phyloP scores from a whole-genome alignment of 2,888 invertebrate genomes.

The Harmothoe impar region DNA sequence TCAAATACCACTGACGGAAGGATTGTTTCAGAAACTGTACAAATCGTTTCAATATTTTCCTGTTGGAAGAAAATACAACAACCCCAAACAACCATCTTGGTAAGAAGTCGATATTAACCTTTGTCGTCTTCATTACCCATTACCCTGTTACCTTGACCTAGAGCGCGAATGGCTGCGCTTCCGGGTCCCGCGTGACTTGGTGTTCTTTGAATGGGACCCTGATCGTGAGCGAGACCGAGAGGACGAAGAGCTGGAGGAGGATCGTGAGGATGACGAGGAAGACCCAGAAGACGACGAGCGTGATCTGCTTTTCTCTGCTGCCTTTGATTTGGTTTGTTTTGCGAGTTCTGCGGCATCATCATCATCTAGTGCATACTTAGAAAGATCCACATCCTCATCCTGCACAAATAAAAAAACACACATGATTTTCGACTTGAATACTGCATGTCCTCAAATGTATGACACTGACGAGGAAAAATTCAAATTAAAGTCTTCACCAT shows the following conservation, averaged over 20 bases:
- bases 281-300: slow-evolving; percentile 68
- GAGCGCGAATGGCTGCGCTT: slow-evolving; percentile 66
- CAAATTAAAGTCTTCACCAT: no score
- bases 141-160: slow-evolving; percentile 74
- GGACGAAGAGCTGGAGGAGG: slow-evolving; percentile 62
- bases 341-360: slow-evolving; percentile 87
- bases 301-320: slow-evolving; percentile 64
- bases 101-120: slow-evolving; percentile 55
- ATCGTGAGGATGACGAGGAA: slow-evolving; percentile 68
- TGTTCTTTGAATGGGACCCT: slow-evolving; percentile 39
- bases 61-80: no score
- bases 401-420: no score
- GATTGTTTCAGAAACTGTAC: no score
- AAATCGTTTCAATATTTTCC: no score
- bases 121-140: slow-evolving; percentile 57
- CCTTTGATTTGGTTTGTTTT: slow-evolving; percentile 64
- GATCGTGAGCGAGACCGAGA: slow-evolving; percentile 63
- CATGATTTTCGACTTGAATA: no score
- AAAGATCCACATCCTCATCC: slow-evolving; percentile 87
- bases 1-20: no score
- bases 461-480: no score
- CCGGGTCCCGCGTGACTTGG: slow-evolving; percentile 71
- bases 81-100: neutral
- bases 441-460: no score
- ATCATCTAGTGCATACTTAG: slow-evolving; percentile 92